Evolutionary conservation across 2,888 invertebrate species (phyloP).

Genomic region (Seladonia tumulorum): DNA sequence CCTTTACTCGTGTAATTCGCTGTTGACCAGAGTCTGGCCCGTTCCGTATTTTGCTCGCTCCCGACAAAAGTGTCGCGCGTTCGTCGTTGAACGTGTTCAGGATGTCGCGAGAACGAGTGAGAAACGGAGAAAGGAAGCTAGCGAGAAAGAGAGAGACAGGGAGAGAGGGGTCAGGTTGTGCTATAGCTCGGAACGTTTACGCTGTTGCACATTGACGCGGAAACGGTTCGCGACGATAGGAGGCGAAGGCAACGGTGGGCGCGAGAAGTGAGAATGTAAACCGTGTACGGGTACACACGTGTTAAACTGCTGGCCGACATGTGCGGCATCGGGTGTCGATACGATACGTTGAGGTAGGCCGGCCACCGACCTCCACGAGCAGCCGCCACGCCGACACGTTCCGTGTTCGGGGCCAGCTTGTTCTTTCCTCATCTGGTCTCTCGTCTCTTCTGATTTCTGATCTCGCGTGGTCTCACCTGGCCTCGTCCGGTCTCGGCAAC

Average conservation of each 20-base stretch:
- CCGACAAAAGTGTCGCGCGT: not conserved
- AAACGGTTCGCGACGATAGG: slow-evolving; percentile 34
- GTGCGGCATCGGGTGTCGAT: slow-evolving; percentile 63
- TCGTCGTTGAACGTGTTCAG: not conserved
- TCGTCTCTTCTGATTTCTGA: not conserved
- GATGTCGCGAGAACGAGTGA: not conserved
- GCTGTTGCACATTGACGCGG: slow-evolving; percentile 51
- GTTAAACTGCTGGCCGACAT: slow-evolving; percentile 60
- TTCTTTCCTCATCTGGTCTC: slow-evolving; percentile 10
- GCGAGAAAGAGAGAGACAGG: not conserved
- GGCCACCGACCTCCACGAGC: slow-evolving; percentile 68
- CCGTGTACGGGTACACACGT: slow-evolving; percentile 5
- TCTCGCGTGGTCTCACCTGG: not conserved
- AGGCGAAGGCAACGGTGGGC: not conserved
- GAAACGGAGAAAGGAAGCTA: not conserved
- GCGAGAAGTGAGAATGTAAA: slow-evolving; percentile 41
- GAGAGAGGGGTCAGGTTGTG: slow-evolving; percentile 4
- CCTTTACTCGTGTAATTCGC: not conserved
- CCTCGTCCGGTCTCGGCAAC: not conserved
- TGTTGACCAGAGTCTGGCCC: not conserved
- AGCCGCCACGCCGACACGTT: slow-evolving; percentile 30
- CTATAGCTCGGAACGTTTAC: slow-evolving; percentile 44
- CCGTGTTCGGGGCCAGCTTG: slow-evolving; percentile 10
- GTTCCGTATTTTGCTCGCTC: not conserved
- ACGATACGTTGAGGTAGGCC: slow-evolving; percentile 71